A percentile compares a stretch with the other conserved stretches of the same genome.
These are phyloP conservation scores for Astropecten irregularis DNA, from an alignment of 53 echinoderm and acorn worm species.

Conservation along the genomic window DNA sequence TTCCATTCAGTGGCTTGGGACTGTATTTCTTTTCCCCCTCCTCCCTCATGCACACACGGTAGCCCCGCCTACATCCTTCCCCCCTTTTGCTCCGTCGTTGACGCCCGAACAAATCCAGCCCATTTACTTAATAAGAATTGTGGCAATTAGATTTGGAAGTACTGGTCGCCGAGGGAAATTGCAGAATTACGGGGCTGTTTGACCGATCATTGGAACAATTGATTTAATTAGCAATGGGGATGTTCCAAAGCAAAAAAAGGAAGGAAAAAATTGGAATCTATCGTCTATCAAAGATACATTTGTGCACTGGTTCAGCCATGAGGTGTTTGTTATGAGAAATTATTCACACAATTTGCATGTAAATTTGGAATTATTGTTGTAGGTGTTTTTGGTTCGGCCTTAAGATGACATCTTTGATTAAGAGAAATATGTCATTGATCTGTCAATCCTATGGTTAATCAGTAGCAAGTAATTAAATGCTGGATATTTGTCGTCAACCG, in stretches of 20 bases:
- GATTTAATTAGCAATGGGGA: constrained; percentile 16
- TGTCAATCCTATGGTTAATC: too few relatives aligned
- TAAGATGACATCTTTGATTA: too few relatives aligned
- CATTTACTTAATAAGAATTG: constrained; percentile 9
- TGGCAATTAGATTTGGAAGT: constrained; percentile 30
- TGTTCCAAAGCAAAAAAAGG: not conserved
- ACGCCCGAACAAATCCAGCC: not conserved
- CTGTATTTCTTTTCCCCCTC: not conserved
- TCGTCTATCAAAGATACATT: too few relatives aligned
- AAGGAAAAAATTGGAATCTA: not conserved
- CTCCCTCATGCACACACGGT: not conserved
- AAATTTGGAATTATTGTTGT: too few relatives aligned
- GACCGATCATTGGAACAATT: constrained; percentile 37
- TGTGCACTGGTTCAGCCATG: too few relatives aligned
- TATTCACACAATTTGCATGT: too few relatives aligned
- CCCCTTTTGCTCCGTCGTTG: not conserved
- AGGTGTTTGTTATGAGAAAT: too few relatives aligned
- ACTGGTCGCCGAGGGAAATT: constrained; percentile 4
- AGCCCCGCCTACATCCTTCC: too few relatives aligned
- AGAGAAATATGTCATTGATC: too few relatives aligned
- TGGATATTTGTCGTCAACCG: too few relatives aligned
- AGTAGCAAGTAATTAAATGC: too few relatives aligned
- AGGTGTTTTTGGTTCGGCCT: too few relatives aligned
- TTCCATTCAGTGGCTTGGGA: constrained; percentile 1
- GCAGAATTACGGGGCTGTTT: constrained; percentile 41